Evolutionary conservation across 1,140 invertebrate genomes (phyloP), one percentile per base, ranked within the genome.

Genomic region (Trachelipus rathkii): DNA sequence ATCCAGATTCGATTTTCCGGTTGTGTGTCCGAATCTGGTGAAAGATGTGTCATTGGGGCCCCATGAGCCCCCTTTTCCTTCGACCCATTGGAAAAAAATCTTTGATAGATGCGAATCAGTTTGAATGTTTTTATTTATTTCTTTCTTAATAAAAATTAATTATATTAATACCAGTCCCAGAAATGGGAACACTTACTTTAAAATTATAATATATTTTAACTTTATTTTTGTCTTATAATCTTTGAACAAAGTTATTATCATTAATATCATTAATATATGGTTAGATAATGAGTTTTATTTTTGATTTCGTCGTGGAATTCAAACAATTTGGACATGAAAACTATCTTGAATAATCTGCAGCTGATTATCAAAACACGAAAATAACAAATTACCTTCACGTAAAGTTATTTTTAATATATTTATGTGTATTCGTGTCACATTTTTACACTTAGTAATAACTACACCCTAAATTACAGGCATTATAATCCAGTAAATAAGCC

Each of bases 161-260:
- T 4, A 4, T 15, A 60, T 60, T n/a, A n/a, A n/a, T n/a, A 0
- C 50, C 8, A 60, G 19, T 15, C 8, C 50, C 11, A 2, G 8
- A 15, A 19, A 60, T 19, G 4, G 11, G 50, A 13, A 19, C 19
- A 13, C 2, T 19, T 60, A 13, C 3, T 19, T 15, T 4, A 60
- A 15, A 2, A 15, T 60, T 2, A 15, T 15, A 19, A 60, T 15
- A 19, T 4, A 60, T 60, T 60, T 60, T 60, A 60, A 19, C 50
- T 60, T 60, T 15, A 60, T 60, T 60, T 60, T 60, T 60, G 50
- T 60, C 50, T 60, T 60, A 8, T 60, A 60, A 19, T 60, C 50
- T 60, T 60, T 60, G 8, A 60, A 60, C 50, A 60, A 19, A 19
- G 19, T 60, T 3, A 60, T 60, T 60, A 60, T 60, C 50, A 60